Evolutionary conservation across 1,140 invertebrate species (phyloP), one percentile per base, ranked within the genome.

Genomic region (Aphis craccivora): DNA sequence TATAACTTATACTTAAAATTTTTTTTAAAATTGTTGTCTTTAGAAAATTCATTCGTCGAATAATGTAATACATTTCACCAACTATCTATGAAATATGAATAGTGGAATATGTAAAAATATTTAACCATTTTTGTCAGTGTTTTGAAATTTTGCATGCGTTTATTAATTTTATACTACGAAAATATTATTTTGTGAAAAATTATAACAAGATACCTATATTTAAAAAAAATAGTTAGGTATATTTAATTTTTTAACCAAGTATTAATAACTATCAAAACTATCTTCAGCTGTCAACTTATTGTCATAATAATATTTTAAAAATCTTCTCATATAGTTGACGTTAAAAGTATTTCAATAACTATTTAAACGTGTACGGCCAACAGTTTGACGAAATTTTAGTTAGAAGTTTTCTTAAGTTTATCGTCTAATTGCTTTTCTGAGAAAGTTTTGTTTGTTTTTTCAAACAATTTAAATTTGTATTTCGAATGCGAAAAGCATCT

Each of bases 371-470:
- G 23, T 60, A 90, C n/a, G 18, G 88, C 18, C 11, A 35, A 60
- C 53, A 30, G 88, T 90, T 90, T 90, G 53, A 60, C 53, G 88
- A 60, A 90, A 90, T 43, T 35, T 90, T 18, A 37, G 88, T 90
- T 60, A 30, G 53, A 90, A 60, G 87, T 90, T 90, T 55, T 43
- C 25, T 60, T 43, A 43, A 90, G 88, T 90, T 90, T 90, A 40
- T 60, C 6, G 6, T 90, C 88, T 90, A 90, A 90, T 90, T 90
- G 88, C 88, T 90, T 90, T 90, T 60, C 88, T n/a, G 88, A 7
- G 37, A 60, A 90, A 90, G 88, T 90, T 90, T n/a, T 67, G 22
- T 90, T 90, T 90, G 89, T 90, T 90, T 67, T 90, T 67, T 90
- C 40, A 3, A 43, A 67, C 55, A 18, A 90, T 67, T 60, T 43